Percentiles rank a stretch among this genome's conserved stretches.
These are phyloP conservation scores for Sebastes paucispinis DNA, from an alignment of 2,797 vertebrate genomes.

Conservation along the genomic window DNA sequence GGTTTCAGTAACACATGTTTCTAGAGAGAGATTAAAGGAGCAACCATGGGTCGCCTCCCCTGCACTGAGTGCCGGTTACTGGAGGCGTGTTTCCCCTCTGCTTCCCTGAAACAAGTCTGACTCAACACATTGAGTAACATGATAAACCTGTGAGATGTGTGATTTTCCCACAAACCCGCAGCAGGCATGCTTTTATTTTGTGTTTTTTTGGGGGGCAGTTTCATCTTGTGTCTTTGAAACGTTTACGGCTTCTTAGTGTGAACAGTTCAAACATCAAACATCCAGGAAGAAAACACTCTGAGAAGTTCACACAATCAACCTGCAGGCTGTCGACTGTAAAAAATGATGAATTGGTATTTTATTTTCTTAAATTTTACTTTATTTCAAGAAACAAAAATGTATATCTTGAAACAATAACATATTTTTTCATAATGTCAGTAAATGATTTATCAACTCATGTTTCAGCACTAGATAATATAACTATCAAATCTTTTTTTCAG, in stretches of 20 bases:
- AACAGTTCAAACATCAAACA: neutral
- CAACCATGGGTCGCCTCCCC: neutral
- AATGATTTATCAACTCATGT: too few relatives aligned
- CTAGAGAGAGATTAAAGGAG: conserved; percentile 1
- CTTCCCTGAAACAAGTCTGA: conserved; percentile 68
- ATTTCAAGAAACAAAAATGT: neutral
- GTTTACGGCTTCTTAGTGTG: neutral
- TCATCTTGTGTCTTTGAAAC: conserved; percentile 9
- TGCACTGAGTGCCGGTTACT: conserved; percentile 24
- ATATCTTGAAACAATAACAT: rapidly evolving
- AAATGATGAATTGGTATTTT: neutral
- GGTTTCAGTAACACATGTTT: neutral
- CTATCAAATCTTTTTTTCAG: too few relatives aligned
- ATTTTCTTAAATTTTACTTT: too few relatives aligned
- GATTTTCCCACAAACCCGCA: conserved; percentile 50
- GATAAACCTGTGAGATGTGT: conserved; percentile 34
- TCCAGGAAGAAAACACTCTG: conserved; percentile 20
- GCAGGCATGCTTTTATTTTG: neutral
- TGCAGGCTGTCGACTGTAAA: conserved; percentile 10
- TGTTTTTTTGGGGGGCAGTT: neutral
- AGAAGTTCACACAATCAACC: neutral
- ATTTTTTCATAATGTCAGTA: neutral
- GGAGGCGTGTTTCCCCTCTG: conserved; percentile 57
- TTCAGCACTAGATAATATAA: too few relatives aligned
- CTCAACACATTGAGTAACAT: conserved; percentile 58